Evolutionary conservation across 2,113 vertebrate genomes (phyloP).

Genomic region (Datnioides undecimradiatus): DNA sequence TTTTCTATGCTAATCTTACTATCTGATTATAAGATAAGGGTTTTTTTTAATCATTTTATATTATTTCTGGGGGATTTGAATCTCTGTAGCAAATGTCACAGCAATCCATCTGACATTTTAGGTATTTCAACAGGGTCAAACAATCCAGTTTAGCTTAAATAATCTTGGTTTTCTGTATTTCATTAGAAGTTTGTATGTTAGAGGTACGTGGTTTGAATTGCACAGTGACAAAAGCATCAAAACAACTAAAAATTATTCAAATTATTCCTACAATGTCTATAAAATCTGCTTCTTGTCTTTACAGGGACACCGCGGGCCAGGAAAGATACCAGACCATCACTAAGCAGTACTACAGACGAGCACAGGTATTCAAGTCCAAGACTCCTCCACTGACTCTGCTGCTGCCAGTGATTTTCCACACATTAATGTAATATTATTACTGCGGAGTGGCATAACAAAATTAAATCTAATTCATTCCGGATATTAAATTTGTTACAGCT

Average conservation of each 20-base stretch:
- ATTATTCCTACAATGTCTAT: too few species aligned
- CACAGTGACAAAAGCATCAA: too few species aligned
- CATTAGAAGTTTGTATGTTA: not conserved
- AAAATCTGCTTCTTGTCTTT: conserved; percentile 38
- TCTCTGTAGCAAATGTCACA: too few species aligned
- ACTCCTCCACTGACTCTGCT: not conserved
- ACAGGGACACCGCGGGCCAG: conserved; percentile 98
- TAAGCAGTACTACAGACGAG: conserved; percentile 98
- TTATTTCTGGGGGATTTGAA: too few species aligned
- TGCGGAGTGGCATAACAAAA: not conserved
- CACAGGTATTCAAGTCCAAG: conserved; percentile 86
- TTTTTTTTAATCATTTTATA: too few species aligned
- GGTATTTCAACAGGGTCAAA: too few species aligned
- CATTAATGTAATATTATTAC: conserved; percentile 8
- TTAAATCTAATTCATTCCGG: conserved; percentile 2
- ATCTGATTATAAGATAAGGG: too few species aligned
- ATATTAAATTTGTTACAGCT: conserved; percentile 10
- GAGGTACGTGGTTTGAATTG: not conserved
- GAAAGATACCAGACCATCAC: conserved; percentile 99
- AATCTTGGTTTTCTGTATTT: too few species aligned
- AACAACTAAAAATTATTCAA: too few species aligned
- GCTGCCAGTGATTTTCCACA: not conserved
- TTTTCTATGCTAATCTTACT: too few species aligned
- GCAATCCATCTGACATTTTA: too few species aligned
- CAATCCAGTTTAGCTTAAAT: too few species aligned